Evolutionary conservation across 2,113 vertebrate genomes (phyloP).

Genomic region (Helogale parvula): DNA sequence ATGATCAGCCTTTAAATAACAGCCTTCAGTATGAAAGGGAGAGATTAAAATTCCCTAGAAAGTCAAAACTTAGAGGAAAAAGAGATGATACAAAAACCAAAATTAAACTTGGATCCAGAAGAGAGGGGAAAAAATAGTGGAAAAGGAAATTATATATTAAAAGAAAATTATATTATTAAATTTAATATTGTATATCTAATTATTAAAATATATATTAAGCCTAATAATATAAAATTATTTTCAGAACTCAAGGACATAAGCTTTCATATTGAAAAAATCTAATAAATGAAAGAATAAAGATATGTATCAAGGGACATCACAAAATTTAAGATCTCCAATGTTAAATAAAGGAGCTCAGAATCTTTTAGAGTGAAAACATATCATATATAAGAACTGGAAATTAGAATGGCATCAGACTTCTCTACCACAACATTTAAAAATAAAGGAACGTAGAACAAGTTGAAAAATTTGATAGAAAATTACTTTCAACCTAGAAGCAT

Average conservation of each 20-base stretch:
- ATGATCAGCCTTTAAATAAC: not conserved
- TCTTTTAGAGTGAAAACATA: not conserved
- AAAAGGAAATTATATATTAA: not conserved
- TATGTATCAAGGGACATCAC: not conserved
- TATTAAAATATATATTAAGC: not conserved
- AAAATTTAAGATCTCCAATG: not conserved
- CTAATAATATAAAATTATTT: not conserved
- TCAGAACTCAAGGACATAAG: not conserved
- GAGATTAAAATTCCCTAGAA: not conserved
- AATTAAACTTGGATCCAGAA: not conserved
- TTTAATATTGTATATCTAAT: not conserved
- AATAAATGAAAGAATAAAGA: not conserved
- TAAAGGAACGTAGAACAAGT: not conserved
- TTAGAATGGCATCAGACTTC: not conserved
- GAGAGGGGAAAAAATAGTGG: not conserved
- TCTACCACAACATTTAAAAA: not conserved
- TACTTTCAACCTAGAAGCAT: not conserved
- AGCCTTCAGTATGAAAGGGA: not conserved
- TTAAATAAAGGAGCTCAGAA: not conserved
- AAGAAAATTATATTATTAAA: not conserved
- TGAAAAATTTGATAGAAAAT: not conserved
- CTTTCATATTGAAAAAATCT: not conserved
- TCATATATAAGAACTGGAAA: not conserved
- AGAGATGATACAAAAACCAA: not conserved
- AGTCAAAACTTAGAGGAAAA: not conserved